phyloP scores from a whole-genome alignment of 2,888 invertebrate genomes.

The Rhamphomyia laevipes region DNA sequence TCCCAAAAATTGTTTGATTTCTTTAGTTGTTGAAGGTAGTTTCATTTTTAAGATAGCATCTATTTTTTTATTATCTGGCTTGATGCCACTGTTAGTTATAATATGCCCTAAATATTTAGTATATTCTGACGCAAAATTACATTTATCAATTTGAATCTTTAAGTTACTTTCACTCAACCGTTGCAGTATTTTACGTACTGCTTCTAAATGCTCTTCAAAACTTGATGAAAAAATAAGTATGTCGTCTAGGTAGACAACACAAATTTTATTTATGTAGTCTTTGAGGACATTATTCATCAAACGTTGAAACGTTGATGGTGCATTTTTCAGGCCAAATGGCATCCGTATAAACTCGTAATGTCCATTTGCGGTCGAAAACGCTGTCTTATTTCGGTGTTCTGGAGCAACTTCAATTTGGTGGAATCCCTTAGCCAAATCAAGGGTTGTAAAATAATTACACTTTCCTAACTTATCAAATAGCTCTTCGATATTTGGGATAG shows the following conservation, averaged over 20 bases:
- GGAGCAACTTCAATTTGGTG: conserved; percentile 8
- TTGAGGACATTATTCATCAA: background rate
- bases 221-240: background rate
- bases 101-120: background rate
- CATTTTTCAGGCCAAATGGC: background rate
- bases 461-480: conserved; percentile 12
- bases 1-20: too few relatives aligned
- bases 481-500: conserved; percentile 8
- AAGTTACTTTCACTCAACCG: background rate
- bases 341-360: background rate
- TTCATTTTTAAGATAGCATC: too few relatives aligned
- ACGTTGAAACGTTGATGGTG: background rate
- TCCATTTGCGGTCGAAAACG: background rate
- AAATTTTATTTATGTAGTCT: background rate
- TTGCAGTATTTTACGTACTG: background rate
- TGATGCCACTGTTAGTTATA: background rate
- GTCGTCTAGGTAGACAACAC: background rate
- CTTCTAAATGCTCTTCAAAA: background rate
- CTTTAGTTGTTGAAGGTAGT: too few relatives aligned
- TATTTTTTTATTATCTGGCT: too few relatives aligned
- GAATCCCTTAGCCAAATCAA: conserved; percentile 13
- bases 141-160: background rate
- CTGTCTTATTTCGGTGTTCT: background rate
- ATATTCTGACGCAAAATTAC: background rate
- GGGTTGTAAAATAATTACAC: conserved; percentile 9